Evolutionary conservation across 1,140 invertebrate species (phyloP).

Genomic region (Apis dorsata): DNA sequence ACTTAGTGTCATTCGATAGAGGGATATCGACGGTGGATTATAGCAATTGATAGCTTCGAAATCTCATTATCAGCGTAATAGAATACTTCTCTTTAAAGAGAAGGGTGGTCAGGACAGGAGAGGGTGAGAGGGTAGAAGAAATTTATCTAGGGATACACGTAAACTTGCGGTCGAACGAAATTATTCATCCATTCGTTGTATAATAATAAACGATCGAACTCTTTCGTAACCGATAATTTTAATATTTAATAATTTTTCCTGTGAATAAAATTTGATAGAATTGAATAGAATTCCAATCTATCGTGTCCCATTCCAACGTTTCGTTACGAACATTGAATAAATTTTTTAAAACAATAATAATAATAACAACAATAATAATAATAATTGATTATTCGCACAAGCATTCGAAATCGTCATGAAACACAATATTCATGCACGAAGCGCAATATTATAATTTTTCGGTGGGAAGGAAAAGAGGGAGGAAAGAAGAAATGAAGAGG

Average conservation of each 20-base stretch:
- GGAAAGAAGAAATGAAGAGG: constrained; percentile 73
- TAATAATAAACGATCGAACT: too few species aligned
- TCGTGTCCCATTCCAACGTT: too few species aligned
- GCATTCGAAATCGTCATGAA: constrained; percentile 25
- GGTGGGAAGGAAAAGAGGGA: constrained; percentile 60
- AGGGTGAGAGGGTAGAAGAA: too few species aligned
- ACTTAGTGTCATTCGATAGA: background rate
- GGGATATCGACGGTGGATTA: constrained; percentile 21
- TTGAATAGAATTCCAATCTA: too few species aligned
- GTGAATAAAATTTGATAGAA: too few species aligned
- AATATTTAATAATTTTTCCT: too few species aligned
- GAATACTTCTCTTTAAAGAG: constrained; percentile 38
- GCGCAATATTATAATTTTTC: constrained; percentile 25
- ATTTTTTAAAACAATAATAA: too few species aligned
- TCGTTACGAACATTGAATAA: too few species aligned
- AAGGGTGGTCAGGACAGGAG: background rate
- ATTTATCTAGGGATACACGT: background rate
- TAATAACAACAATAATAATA: too few species aligned
- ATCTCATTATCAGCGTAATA: constrained; percentile 53
- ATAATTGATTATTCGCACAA: background rate
- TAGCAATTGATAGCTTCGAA: constrained; percentile 39
- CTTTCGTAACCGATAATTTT: too few species aligned
- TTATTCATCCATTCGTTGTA: too few species aligned
- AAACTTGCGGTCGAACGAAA: too few species aligned
- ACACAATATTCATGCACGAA: constrained; percentile 32